Conservation (phyloP, 92 coral and sea anemone genomes). For the Metridium senile region DNA sequence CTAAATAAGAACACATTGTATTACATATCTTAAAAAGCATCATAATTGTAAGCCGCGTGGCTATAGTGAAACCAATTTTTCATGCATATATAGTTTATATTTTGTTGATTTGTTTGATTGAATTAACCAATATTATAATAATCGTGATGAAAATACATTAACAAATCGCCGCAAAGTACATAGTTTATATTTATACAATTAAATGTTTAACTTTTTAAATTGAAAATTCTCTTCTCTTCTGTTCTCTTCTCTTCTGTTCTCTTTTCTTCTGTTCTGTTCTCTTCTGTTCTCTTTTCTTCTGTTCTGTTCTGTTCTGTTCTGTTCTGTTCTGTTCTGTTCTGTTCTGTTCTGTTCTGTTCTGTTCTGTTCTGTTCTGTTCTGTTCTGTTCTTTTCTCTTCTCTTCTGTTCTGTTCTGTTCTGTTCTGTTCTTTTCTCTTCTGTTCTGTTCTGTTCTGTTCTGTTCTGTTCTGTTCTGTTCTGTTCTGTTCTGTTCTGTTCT, state of each 20-base stretch:
- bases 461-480: constrained; percentile 1
- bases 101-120: background rate
- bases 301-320: background rate
- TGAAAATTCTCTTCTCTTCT: background rate
- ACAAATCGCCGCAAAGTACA: background rate
- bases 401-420: background rate
- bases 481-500: constrained; percentile 1
- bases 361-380: constrained; percentile 1
- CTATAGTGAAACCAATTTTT: too few species aligned
- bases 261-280: background rate
- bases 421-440: background rate
- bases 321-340: constrained; percentile 1
- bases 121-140: background rate
- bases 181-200: too few species aligned
- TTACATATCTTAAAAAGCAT: too few species aligned
- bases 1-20: too few species aligned
- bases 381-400: background rate
- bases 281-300: background rate
- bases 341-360: constrained; percentile 1
- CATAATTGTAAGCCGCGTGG: too few species aligned
- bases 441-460: constrained; percentile 1
- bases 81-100: too few species aligned
- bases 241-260: background rate
- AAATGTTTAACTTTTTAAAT: background rate
- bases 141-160: background rate